A percentile compares a stretch with the other conserved stretches of the same genome.
Evolutionary conservation across 2,797 vertebrate genomes (phyloP).

Genomic region (Anisognathus igniventris): DNA sequence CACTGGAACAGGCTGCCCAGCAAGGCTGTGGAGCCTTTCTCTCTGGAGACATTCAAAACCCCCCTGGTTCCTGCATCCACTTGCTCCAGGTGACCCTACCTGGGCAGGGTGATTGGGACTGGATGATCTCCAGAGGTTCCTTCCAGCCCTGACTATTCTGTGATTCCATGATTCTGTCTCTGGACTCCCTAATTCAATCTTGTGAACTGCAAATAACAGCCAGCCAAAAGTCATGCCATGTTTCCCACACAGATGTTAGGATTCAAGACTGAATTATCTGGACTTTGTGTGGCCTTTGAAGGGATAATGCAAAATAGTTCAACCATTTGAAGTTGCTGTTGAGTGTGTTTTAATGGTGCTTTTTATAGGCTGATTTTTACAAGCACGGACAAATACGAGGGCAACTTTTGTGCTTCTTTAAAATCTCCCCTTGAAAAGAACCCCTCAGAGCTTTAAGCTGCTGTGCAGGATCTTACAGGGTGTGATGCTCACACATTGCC

Average conservation of each 20-base stretch:
- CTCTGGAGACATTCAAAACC: not conserved
- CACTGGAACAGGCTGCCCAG: not conserved
- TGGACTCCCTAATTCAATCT: not conserved
- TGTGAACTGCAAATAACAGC: not conserved
- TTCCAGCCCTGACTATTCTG: not conserved
- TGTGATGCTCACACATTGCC: rapidly evolving
- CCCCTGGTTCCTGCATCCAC: not conserved
- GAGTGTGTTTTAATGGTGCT: not conserved
- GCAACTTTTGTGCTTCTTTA: not conserved
- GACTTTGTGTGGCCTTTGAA: not conserved
- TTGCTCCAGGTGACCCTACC: not conserved
- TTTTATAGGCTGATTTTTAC: not conserved
- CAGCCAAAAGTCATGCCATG: not conserved
- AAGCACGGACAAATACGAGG: rapidly evolving
- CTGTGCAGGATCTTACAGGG: too few species aligned
- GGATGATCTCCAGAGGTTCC: not conserved
- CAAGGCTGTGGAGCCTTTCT: not conserved
- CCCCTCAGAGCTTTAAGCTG: not conserved
- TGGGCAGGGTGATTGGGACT: not conserved
- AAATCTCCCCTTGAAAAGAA: not conserved
- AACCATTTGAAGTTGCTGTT: not conserved
- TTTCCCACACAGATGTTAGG: not conserved
- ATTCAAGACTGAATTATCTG: not conserved
- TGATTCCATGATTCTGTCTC: not conserved
- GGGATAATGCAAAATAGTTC: not conserved